Evolutionary conservation across 2,888 invertebrate genomes (phyloP).

Genomic region (Poecilus cupreus): DNA sequence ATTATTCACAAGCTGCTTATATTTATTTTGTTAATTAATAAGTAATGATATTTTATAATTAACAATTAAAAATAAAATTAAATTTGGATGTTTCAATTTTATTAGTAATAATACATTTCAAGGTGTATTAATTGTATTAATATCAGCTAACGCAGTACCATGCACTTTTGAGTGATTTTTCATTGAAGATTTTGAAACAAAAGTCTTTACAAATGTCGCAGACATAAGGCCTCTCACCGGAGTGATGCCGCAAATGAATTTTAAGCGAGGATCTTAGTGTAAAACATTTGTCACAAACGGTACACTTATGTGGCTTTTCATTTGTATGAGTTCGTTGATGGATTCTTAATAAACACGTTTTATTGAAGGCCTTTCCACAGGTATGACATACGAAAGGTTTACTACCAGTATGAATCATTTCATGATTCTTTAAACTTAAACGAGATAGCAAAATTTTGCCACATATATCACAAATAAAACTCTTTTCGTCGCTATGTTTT

Average conservation of each 20-base stretch:
- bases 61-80: too few species aligned
- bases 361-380: constrained; percentile 51
- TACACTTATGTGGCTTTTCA: constrained; percentile 45
- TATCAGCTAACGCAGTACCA: constrained; percentile 42
- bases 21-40: too few species aligned
- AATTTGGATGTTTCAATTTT: too few species aligned
- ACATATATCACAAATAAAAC: constrained; percentile 72
- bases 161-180: constrained; percentile 74
- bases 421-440: constrained; percentile 65
- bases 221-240: constrained; percentile 74
- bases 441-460: constrained; percentile 73
- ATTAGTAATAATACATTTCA: too few species aligned
- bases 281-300: constrained; percentile 31
- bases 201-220: constrained; percentile 76
- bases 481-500: background rate
- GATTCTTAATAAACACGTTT: constrained; percentile 4
- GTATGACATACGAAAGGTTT: constrained; percentile 66
- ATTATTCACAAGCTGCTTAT: too few species aligned
- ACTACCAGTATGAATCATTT: constrained; percentile 68
- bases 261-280: constrained; percentile 74
- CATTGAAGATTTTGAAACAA: constrained; percentile 74
- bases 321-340: constrained; percentile 47
- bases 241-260: constrained; percentile 75
- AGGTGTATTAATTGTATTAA: too few species aligned
- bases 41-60: too few species aligned